Evolutionary conservation across 2,888 invertebrate species (phyloP).

Genomic region (Sepioteuthis lessoniana): DNA sequence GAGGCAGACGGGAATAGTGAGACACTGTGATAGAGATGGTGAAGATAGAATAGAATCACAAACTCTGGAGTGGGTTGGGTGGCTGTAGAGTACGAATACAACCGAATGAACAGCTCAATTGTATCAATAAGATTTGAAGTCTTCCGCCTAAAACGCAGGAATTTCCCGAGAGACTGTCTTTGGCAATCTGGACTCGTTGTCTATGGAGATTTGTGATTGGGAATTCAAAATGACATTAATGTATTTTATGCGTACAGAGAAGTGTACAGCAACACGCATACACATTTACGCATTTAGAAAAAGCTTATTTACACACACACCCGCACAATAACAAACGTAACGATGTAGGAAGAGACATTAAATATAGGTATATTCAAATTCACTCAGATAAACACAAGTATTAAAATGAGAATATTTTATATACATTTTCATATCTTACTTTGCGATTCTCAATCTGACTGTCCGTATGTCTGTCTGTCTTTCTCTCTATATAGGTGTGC

Average conservation of each 20-base stretch:
- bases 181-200: slow-evolving; percentile 11
- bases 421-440: no score
- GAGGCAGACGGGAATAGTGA: background rate
- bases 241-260: background rate
- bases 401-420: no score
- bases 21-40: background rate
- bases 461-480: no score
- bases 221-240: slow-evolving; percentile 33
- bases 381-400: no score
- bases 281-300: no score
- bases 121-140: background rate
- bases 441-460: no score
- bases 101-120: background rate
- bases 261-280: background rate
- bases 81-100: background rate
- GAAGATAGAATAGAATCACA: background rate
- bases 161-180: background rate
- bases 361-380: no score
- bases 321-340: no score
- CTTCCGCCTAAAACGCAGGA: background rate
- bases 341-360: no score
- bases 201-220: background rate
- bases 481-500: no score
- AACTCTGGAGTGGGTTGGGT: background rate
- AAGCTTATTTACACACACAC: no score